Base-by-base conservation (phyloP, 2,888 invertebrate genomes). In the Unio delphinus region DNA sequence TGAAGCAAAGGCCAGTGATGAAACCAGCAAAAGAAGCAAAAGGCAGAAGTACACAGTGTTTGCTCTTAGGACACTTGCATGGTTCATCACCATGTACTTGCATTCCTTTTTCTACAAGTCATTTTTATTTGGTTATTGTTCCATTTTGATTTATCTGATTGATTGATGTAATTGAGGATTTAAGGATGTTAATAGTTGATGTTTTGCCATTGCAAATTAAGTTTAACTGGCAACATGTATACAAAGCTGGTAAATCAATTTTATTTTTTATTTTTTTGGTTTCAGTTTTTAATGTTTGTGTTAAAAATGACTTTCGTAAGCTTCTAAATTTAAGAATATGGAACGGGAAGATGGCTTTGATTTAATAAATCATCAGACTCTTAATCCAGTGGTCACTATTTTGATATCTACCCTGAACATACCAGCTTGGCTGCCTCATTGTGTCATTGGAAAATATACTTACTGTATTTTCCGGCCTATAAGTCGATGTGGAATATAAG, bases 71-170 rank as follows among this genome's bases (percentile, higher is more conserved):
- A 55, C 70, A 30, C 60, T 79, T 6, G 84, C 84, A 28, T 84
- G 84, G 84, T 65, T 81, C 61, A 74, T 83, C 7, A 84, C 84
- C 23, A 64, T 82, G 84, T 84, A 80, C 56, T 64, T 64, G 60
- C 18, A 67, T 17, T 59, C 55, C 18, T 59, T 58, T 45, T 45
- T 56, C 54, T 34, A 18, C 23, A 17, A 17, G 4, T 20, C 5
- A 11, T n/a, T 55, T 26, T 55, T 54, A 23, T 18, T 15, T 55
- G 7, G 23, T 64, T 45, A 45, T 45, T 45, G 45, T 45, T 45
- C 45, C 45, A 45, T 45, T 61, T 63, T 34, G 4, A 30, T 59
- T 11, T 45, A 11, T 11, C 11, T 1, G 45, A 45, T 45, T 11
- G 11, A 45, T 45, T 45, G n/a, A 17, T 3, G 30, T 26, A 65